A percentile compares a stretch with the other conserved stretches of the same genome.
Evolutionary conservation across 2,113 vertebrate species (phyloP).

Genomic region (Pteropus alecto): DNA sequence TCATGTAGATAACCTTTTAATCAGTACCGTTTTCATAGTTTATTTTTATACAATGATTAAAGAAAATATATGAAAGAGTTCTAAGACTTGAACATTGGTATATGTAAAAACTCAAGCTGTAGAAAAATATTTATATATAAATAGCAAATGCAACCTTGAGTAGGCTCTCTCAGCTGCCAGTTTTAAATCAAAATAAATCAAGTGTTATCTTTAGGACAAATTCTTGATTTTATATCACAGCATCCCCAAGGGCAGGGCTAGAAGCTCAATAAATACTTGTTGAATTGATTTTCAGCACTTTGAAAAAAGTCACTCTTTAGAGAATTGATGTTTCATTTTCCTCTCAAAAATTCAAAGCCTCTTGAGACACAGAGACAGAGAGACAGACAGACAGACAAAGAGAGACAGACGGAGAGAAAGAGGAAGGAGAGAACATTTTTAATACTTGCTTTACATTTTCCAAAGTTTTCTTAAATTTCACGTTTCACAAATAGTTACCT

Average conservation of each 20-base stretch:
- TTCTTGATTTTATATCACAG: slow-evolving; percentile 57
- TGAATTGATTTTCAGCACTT: slow-evolving; percentile 64
- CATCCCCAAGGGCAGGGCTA: slow-evolving; percentile 35
- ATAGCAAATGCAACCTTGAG: slow-evolving; percentile 49
- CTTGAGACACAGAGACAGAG: neutral
- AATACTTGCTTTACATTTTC: slow-evolving; percentile 2
- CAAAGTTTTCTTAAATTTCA: neutral
- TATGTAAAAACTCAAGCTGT: neutral
- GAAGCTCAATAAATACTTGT: slow-evolving; percentile 62
- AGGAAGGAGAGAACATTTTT: neutral
- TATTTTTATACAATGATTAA: neutral
- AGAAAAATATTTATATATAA: slow-evolving; percentile 52
- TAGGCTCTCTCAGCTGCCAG: slow-evolving; percentile 13
- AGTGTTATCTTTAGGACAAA: slow-evolving; percentile 48
- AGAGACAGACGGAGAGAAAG: neutral
- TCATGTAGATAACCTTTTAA: neutral
- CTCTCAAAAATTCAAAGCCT: neutral
- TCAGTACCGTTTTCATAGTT: neutral
- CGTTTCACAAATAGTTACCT: neutral
- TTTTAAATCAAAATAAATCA: slow-evolving; percentile 71
- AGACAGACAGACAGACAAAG: neutral
- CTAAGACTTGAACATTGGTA: neutral
- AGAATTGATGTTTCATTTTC: slow-evolving; percentile 38
- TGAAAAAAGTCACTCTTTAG: slow-evolving; percentile 21
- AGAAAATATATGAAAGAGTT: neutral